phyloP scores from a whole-genome alignment of 2,797 vertebrate species.

The Dromococcyx pavoninus region DNA sequence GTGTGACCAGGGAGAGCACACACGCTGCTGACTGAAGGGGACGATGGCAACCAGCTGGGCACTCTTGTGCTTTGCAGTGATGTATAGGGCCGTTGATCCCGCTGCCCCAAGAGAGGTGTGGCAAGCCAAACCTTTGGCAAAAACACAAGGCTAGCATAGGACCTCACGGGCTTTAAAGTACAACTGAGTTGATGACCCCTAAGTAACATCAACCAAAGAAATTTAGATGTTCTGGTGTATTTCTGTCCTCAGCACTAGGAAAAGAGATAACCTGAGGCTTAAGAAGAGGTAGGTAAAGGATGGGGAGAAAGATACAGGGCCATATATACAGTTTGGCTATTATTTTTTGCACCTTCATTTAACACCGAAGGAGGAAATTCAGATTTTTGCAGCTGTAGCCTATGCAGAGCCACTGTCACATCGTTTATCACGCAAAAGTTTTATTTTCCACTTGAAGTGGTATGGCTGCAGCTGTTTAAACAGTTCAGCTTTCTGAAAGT shows the following conservation, averaged over 20 bases:
- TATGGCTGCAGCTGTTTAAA: neutral
- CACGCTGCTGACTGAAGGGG: rapidly evolving
- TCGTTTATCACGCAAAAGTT: neutral
- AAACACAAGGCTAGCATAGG: neutral
- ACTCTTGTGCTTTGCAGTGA: neutral
- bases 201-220: neutral
- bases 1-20: neutral
- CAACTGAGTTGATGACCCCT: neutral
- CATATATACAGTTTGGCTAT: neutral
- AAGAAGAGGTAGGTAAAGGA: neutral
- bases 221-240: neutral
- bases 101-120: no score
- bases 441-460: neutral
- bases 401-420: neutral
- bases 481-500: neutral
- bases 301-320: neutral
- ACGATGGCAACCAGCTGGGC: neutral
- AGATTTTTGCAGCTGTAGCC: neutral
- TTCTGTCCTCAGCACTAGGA: neutral
- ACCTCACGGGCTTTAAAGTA: neutral
- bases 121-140: neutral
- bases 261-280: neutral
- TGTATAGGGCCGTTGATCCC: neutral
- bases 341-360: neutral
- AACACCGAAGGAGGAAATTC: neutral